These are phyloP conservation scores for Microhierax caerulescens DNA, from an alignment of 2,797 vertebrate genomes.

Conservation along the genomic window DNA sequence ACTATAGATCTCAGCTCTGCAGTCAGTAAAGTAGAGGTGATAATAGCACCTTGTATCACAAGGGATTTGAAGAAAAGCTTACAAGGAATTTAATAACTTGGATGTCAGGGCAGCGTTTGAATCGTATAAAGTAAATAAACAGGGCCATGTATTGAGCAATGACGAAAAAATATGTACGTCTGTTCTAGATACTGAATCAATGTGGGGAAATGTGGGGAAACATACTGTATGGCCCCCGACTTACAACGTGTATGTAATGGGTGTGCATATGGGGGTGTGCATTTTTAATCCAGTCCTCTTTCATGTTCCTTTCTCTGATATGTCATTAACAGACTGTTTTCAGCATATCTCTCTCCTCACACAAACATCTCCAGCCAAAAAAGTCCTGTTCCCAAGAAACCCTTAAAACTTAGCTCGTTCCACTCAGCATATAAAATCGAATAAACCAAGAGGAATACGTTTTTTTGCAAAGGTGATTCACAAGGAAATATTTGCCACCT, in stretches of 20 bases:
- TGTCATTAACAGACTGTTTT: background rate
- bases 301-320: background rate
- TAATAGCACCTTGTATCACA: conserved; percentile 20
- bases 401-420: background rate
- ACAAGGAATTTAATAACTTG: conserved; percentile 34
- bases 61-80: conserved; percentile 26
- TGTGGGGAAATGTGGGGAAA: background rate
- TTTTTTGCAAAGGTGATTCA: background rate
- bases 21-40: conserved; percentile 5
- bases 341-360: background rate
- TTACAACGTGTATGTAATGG: background rate
- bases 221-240: background rate
- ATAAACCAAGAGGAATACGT: background rate
- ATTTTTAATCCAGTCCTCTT: background rate
- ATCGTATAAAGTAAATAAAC: conserved; percentile 2
- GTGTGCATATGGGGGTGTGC: background rate
- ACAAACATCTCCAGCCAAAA: background rate
- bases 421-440: background rate
- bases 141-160: background rate
- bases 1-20: background rate
- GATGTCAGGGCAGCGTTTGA: background rate
- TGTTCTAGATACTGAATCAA: background rate
- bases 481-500: background rate
- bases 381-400: background rate
- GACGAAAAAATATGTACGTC: background rate